Percentiles rank a stretch among this genome's conserved stretches.
Evolutionary conservation across 2,113 vertebrate genomes (phyloP).

Genomic region (Daboia siamensis): DNA sequence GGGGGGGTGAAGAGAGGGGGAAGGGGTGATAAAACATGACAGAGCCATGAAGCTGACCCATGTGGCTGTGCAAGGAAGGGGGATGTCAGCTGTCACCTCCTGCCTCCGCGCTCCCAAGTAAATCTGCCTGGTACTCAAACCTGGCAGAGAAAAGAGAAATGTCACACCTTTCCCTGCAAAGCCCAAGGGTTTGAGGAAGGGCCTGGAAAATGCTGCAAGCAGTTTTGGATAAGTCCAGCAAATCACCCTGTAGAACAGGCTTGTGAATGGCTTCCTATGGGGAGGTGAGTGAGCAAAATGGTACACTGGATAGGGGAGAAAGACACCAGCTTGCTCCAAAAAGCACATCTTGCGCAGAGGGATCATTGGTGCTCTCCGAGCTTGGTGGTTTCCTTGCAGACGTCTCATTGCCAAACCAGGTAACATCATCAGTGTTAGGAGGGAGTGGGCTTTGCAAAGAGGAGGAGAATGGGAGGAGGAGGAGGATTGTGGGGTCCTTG

Average conservation of each 20-base stretch:
- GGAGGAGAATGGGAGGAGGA: too few relatives aligned
- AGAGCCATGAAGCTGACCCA: background rate
- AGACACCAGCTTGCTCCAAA: background rate
- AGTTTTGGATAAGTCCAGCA: too few relatives aligned
- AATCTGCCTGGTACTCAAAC: background rate
- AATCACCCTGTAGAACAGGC: rapidly evolving
- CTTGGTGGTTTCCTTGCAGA: background rate
- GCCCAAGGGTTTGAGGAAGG: background rate
- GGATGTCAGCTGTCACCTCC: background rate
- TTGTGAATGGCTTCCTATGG: background rate
- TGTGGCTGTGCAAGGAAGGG: background rate
- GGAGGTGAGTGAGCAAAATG: background rate
- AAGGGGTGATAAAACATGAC: background rate
- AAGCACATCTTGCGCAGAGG: background rate
- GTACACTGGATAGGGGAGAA: background rate
- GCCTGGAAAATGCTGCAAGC: background rate
- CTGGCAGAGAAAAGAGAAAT: background rate
- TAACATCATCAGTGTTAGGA: background rate
- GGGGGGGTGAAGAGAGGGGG: too few relatives aligned
- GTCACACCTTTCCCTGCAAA: background rate
- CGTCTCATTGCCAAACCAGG: background rate
- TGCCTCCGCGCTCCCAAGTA: rapidly evolving
- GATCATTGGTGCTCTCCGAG: background rate
- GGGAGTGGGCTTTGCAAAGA: background rate
- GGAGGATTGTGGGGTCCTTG: too few relatives aligned